Conservation (phyloP, 2,888 invertebrate genomes). For the Hydrotaea diabolus region DNA sequence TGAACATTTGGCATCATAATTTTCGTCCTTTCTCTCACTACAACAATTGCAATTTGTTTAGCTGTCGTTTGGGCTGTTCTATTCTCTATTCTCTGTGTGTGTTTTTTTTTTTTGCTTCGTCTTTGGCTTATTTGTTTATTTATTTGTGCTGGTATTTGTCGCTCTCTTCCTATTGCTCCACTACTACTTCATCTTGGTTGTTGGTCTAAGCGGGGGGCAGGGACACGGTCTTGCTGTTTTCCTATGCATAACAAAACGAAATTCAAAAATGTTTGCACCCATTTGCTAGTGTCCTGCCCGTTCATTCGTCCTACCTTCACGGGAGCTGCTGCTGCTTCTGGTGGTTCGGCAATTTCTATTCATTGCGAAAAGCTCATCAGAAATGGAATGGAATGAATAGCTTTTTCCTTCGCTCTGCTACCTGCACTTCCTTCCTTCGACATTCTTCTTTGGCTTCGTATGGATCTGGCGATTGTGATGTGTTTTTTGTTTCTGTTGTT, state of each 20-base stretch:
- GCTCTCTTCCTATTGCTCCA: too few relatives aligned
- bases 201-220: neutral
- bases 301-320: constrained; percentile 40
- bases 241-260: constrained; percentile 48
- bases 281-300: constrained; percentile 41
- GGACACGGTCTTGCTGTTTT: constrained; percentile 20
- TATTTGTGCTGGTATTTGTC: neutral
- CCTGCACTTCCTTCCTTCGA: neutral
- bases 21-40: constrained; percentile 44
- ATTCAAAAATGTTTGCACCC: constrained; percentile 48
- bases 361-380: constrained; percentile 70
- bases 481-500: neutral
- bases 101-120: neutral
- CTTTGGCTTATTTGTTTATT: constrained; percentile 14
- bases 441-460: neutral
- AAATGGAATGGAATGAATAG: constrained; percentile 63
- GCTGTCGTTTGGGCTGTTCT: constrained; percentile 3
- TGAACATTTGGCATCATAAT: constrained; percentile 61
- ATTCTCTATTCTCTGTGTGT: neutral
- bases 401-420: neutral
- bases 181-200: too few relatives aligned
- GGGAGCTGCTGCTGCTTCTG: constrained; percentile 15
- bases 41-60: constrained; percentile 34
- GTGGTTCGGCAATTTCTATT: constrained; percentile 70
- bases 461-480: neutral